Evolutionary conservation across 2,797 vertebrate species (phyloP).

Genomic region (Falco columbarius): DNA sequence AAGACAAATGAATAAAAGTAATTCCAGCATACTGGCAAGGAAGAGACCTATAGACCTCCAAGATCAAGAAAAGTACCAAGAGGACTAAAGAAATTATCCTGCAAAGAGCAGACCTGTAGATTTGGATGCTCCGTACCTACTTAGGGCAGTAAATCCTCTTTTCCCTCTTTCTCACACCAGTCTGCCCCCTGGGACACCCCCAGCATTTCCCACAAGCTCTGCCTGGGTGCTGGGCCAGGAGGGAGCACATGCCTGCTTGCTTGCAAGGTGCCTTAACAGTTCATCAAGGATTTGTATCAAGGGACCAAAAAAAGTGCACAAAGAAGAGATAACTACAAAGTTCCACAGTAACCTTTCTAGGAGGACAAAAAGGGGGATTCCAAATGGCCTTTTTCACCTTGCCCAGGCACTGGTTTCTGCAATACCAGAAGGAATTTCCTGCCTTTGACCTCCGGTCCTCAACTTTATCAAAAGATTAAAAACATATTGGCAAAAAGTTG

Average conservation of each 20-base stretch:
- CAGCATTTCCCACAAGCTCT: background rate
- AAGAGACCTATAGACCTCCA: background rate
- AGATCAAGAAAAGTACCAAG: background rate
- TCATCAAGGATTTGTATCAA: background rate
- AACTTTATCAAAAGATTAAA: background rate
- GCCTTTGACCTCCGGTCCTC: background rate
- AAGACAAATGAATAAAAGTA: background rate
- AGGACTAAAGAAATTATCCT: background rate
- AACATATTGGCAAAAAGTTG: fast-evolving
- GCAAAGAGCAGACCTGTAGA: background rate
- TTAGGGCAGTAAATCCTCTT: background rate
- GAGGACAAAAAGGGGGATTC: background rate
- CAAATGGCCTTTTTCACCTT: background rate
- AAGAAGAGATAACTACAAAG: background rate
- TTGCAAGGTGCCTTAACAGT: background rate
- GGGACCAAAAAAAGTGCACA: background rate
- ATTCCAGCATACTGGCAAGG: too few relatives aligned
- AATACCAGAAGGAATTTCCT: background rate
- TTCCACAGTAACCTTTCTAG: background rate
- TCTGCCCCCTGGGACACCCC: fast-evolving
- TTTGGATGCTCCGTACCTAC: background rate
- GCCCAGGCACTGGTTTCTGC: background rate
- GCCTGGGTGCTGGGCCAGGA: background rate
- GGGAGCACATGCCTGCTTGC: background rate
- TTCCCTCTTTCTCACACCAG: background rate